Percentiles rank a stretch among this genome's conserved stretches.
These are phyloP conservation scores for Coregonus ussuriensis DNA, from an alignment of 2,797 vertebrate species.

Conservation along the genomic window DNA sequence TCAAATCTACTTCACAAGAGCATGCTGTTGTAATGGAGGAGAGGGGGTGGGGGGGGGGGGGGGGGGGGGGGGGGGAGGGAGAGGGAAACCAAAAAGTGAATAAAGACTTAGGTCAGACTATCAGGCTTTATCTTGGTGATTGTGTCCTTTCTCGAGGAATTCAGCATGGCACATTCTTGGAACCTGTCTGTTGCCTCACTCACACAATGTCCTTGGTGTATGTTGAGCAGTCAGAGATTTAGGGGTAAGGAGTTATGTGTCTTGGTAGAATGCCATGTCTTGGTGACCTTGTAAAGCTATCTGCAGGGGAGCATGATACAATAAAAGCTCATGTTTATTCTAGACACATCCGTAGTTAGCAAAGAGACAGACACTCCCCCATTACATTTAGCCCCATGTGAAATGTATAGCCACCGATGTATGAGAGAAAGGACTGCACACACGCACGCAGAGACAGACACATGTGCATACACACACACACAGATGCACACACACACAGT, in stretches of 20 bases:
- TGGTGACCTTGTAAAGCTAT: constrained; percentile 76
- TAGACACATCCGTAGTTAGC: constrained; percentile 25
- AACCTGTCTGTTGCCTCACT: not conserved
- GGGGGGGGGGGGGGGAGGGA: not conserved
- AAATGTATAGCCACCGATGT: constrained; percentile 13
- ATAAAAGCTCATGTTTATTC: constrained; percentile 61
- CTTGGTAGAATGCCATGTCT: constrained; percentile 68
- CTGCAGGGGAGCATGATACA: constrained; percentile 75
- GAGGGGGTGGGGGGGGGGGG: too few relatives aligned
- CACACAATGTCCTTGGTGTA: constrained; percentile 16
- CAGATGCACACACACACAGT: not conserved
- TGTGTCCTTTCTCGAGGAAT: constrained; percentile 20
- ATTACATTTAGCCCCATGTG: constrained; percentile 50
- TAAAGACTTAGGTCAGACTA: too few relatives aligned
- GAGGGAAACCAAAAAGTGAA: not conserved
- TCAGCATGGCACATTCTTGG: not conserved
- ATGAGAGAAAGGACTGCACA: constrained; percentile 47
- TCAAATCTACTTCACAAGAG: not conserved
- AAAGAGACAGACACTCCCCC: constrained; percentile 23
- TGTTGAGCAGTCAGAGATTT: constrained; percentile 48
- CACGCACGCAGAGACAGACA: not conserved
- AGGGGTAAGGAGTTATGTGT: constrained; percentile 51
- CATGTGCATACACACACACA: not conserved
- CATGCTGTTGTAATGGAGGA: not conserved
- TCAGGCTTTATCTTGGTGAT: not conserved